phyloP scores from a whole-genome alignment of 2,113 vertebrate species.

The Psettodes erumei region DNA sequence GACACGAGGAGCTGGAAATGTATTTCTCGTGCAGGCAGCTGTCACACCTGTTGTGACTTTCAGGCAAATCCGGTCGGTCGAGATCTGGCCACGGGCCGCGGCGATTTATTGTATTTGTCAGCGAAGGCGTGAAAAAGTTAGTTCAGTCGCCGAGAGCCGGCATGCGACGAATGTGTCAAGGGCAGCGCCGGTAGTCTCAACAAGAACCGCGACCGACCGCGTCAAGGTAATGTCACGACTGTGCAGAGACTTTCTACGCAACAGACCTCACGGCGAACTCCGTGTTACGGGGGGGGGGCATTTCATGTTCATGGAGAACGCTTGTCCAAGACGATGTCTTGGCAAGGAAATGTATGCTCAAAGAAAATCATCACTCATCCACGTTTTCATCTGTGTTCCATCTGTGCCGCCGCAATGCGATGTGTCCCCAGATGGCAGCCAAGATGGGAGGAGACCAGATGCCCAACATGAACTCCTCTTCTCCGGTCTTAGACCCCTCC shows the following conservation, averaged over 20 bases:
- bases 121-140: conserved; percentile 6
- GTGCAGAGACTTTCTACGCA: background rate
- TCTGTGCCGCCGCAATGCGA: conserved; percentile 37
- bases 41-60: background rate
- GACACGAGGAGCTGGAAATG: background rate
- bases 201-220: background rate
- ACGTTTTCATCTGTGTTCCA: conserved; percentile 20
- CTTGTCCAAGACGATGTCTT: conserved; percentile 2
- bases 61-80: background rate
- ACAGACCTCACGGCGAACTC: conserved; percentile 8
- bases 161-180: conserved; percentile 3
- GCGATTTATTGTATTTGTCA: conserved; percentile 22
- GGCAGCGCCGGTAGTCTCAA: background rate
- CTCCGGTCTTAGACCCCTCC: conserved; percentile 91
- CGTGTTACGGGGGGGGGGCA: no score
- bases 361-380: conserved; percentile 5
- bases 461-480: conserved; percentile 94
- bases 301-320: no score
- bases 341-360: background rate
- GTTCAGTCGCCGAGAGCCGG: conserved; percentile 1
- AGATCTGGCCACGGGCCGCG: background rate
- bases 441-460: conserved; percentile 94
- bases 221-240: no score
- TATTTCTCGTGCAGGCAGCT: background rate
- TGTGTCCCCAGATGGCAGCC: conserved; percentile 90